Evolutionary conservation across 2,113 vertebrate species (phyloP).

Genomic region (Delphinapterus leucas): DNA sequence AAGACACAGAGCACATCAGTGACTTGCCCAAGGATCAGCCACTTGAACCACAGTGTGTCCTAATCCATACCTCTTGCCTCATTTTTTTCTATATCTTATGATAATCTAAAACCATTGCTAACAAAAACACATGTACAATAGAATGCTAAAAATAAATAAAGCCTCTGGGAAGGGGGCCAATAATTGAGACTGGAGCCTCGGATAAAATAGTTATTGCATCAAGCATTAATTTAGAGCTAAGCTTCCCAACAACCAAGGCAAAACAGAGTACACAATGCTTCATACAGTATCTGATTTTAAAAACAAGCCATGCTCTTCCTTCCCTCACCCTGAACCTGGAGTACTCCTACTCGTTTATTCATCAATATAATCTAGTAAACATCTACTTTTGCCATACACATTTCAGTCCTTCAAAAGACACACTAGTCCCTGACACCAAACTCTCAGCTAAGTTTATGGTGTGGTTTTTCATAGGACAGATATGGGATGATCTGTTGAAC

Average conservation of each 20-base stretch:
- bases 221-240: conserved; percentile 4
- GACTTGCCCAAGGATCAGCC: background rate
- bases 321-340: background rate
- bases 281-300: background rate
- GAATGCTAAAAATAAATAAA: background rate
- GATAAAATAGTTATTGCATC: background rate
- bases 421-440: background rate
- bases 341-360: background rate
- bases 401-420: background rate
- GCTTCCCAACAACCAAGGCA: background rate
- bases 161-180: background rate
- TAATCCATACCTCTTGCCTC: background rate
- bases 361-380: background rate
- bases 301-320: background rate
- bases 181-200: background rate
- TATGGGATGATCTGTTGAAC: background rate
- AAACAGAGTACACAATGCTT: background rate
- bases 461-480: background rate
- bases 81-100: background rate
- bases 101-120: background rate
- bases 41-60: background rate
- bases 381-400: background rate
- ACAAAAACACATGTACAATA: background rate
- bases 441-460: background rate
- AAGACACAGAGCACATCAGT: background rate